A percentile compares a stretch with the other conserved stretches of the same genome.
These are phyloP conservation scores for Sebastes fasciatus DNA, from an alignment of 2,113 vertebrate species.

Conservation along the genomic window DNA sequence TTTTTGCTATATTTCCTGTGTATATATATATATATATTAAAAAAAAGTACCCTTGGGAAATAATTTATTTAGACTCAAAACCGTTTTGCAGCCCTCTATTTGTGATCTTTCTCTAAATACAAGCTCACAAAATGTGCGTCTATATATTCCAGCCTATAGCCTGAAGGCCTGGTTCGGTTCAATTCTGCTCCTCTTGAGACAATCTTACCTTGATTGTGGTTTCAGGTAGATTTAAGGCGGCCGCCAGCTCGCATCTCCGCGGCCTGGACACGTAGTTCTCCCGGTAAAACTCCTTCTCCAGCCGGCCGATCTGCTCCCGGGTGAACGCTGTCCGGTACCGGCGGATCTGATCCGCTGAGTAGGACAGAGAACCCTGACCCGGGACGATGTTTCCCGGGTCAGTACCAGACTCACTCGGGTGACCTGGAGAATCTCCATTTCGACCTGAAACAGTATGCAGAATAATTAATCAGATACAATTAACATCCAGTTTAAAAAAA, in stretches of 20 bases:
- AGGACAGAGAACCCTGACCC: conserved; percentile 89
- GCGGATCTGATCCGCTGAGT: conserved; percentile 95
- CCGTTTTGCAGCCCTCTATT: too few relatives aligned
- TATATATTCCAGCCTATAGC: not conserved
- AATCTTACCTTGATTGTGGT: conserved; percentile 96
- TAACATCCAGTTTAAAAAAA: not conserved
- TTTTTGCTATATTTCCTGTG: not conserved
- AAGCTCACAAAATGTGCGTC: not conserved
- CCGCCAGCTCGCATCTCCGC: conserved; percentile 95
- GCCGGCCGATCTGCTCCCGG: conserved; percentile 94
- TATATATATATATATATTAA: not conserved
- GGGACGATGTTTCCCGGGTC: conserved; percentile 77
- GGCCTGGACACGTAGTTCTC: conserved; percentile 99
- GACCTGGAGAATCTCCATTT: conserved; percentile 86
- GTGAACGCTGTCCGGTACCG: conserved; percentile 98
- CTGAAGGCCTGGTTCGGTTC: not conserved
- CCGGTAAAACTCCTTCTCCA: conserved; percentile 99
- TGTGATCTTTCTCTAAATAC: not conserved
- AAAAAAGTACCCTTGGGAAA: not conserved
- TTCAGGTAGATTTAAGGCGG: conserved; percentile 96
- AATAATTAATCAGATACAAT: conserved; percentile 21
- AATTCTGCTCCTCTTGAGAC: not conserved
- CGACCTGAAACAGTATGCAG: conserved; percentile 70
- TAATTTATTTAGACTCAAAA: too few relatives aligned
- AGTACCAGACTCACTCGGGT: conserved; percentile 78